Percentiles rank a stretch among this genome's conserved stretches.
Evolutionary conservation across 2,797 vertebrate genomes (phyloP).

Genomic region (Gallinago stenura): DNA sequence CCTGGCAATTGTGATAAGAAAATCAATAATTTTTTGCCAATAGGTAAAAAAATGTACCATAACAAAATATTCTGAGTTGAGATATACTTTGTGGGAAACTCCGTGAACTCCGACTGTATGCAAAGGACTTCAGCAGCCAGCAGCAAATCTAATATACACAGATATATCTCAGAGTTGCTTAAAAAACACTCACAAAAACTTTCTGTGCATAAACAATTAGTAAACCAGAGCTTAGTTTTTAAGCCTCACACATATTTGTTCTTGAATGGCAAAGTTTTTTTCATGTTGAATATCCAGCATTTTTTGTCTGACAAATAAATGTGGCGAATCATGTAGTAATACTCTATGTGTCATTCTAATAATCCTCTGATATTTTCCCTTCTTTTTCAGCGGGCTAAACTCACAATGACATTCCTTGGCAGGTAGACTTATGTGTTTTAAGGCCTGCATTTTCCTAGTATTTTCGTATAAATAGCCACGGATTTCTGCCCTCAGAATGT

Average conservation of each 20-base stretch:
- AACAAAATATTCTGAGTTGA: background rate
- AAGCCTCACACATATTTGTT: background rate
- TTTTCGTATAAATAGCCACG: background rate
- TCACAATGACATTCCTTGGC: background rate
- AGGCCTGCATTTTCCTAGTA: background rate
- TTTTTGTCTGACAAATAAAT: background rate
- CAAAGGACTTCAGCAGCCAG: background rate
- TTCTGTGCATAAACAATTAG: background rate
- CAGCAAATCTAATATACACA: background rate
- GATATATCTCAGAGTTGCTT: background rate
- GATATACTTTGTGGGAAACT: background rate
- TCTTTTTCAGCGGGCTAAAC: background rate
- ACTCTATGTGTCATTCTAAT: background rate
- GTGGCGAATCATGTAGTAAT: background rate
- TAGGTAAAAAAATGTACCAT: background rate
- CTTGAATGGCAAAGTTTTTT: background rate
- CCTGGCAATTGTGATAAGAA: background rate
- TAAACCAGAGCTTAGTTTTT: background rate
- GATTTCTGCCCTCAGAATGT: slow-evolving; percentile 1
- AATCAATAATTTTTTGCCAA: background rate
- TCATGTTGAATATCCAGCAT: background rate
- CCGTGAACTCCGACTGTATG: background rate
- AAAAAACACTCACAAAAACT: background rate
- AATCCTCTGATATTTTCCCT: background rate
- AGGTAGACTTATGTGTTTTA: background rate